These are phyloP conservation scores for Lithophane socia DNA, from an alignment of 2,888 invertebrate genomes.

Conservation along the genomic window DNA sequence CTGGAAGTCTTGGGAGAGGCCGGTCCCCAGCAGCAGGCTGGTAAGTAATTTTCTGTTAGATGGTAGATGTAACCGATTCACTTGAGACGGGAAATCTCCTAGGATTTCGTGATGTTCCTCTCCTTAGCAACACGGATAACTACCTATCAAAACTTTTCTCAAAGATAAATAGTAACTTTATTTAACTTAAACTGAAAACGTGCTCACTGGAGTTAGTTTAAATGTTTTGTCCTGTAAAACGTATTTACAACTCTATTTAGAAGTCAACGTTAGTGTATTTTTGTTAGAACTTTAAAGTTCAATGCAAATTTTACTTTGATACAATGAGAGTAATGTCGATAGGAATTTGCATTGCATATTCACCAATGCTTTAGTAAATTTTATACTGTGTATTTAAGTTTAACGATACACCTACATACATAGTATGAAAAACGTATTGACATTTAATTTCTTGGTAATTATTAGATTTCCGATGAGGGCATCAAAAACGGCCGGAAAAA, in stretches of 20 bases:
- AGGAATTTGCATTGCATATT: constrained; percentile 11
- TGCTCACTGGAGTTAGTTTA: constrained; percentile 29
- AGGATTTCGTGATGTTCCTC: not conserved
- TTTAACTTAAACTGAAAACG: constrained; percentile 41
- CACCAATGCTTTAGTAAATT: not conserved
- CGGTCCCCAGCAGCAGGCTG: too few relatives aligned
- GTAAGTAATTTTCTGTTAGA: too few relatives aligned
- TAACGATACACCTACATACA: too few relatives aligned
- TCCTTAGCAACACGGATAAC: not conserved
- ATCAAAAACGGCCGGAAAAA: too few relatives aligned
- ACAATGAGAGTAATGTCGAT: constrained; percentile 7
- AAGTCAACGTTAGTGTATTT: constrained; percentile 10
- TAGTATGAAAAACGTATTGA: not conserved
- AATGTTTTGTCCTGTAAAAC: constrained; percentile 28
- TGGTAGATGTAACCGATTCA: not conserved
- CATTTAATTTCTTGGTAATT: not conserved
- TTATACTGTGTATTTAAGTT: too few relatives aligned
- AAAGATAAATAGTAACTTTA: constrained; percentile 44
- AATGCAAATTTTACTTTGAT: constrained; percentile 18
- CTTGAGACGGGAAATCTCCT: not conserved
- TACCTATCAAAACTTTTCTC: constrained; percentile 20
- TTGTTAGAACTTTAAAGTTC: not conserved
- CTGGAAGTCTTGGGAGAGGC: too few relatives aligned
- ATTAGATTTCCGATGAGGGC: too few relatives aligned
- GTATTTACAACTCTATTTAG: constrained; percentile 29